phyloP scores from a whole-genome alignment of 2,797 vertebrate species.

The Sarcophilus harrisii region DNA sequence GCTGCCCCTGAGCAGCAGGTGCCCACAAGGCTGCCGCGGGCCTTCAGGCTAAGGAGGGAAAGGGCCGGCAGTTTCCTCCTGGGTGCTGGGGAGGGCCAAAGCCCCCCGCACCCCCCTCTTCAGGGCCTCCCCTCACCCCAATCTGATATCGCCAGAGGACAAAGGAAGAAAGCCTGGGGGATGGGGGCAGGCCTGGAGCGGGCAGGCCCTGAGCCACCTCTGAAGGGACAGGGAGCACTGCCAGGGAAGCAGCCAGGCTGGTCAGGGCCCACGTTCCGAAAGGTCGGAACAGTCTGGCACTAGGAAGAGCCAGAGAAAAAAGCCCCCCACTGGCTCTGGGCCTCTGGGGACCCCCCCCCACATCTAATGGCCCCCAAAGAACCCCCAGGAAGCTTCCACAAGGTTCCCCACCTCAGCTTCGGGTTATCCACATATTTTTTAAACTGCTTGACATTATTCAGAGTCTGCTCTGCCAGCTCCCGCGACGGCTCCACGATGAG shows the following conservation, averaged over 20 bases:
- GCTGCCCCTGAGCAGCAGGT: background rate
- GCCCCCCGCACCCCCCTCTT: too few species aligned
- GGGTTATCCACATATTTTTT: slow-evolving; percentile 95
- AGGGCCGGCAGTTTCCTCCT: too few species aligned
- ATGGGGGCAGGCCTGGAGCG: too few species aligned
- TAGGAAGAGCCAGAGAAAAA: background rate
- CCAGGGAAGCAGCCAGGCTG: background rate
- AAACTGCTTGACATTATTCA: slow-evolving; percentile 95
- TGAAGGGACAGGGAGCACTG: background rate
- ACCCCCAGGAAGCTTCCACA: background rate
- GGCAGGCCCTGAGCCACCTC: background rate
- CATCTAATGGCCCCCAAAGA: background rate
- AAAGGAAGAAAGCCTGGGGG: background rate
- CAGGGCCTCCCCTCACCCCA: too few species aligned
- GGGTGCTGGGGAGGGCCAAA: too few species aligned
- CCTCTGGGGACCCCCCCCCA: too few species aligned
- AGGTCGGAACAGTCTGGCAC: background rate
- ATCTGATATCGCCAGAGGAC: background rate
- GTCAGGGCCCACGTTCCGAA: too few species aligned
- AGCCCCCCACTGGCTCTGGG: background rate
- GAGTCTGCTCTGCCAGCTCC: slow-evolving; percentile 96
- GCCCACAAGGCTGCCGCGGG: background rate
- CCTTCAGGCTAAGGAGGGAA: background rate
- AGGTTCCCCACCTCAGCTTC: slow-evolving; percentile 90
- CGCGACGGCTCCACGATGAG: slow-evolving; percentile 97